These are phyloP conservation scores for Drosophila macrospina DNA, from an alignment of 2,888 invertebrate species.

Conservation along the genomic window DNA sequence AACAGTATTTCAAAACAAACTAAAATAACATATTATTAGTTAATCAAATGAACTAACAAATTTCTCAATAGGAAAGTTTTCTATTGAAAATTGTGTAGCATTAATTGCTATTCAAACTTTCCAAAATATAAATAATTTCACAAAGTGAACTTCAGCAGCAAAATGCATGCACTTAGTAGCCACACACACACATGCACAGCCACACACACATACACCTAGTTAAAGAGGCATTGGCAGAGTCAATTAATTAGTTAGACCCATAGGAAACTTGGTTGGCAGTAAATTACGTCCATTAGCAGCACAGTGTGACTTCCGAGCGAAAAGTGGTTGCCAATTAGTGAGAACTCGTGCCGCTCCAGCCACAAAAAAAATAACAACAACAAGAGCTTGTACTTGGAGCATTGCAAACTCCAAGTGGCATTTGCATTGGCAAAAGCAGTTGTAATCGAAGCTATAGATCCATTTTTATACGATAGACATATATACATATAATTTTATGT, in stretches of 20 bases:
- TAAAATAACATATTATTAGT: too few species aligned
- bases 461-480: constrained; percentile 32
- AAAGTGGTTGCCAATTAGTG: constrained; percentile 75
- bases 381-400: neutral
- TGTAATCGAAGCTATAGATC: neutral
- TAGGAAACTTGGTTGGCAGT: constrained; percentile 58
- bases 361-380: neutral
- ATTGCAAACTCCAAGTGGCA: constrained; percentile 29
- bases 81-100: constrained; percentile 1
- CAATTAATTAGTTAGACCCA: constrained; percentile 70
- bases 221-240: constrained; percentile 7
- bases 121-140: constrained; percentile 9
- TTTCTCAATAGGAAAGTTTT: neutral
- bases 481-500: constrained; percentile 21
- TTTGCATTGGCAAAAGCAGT: constrained; percentile 55
- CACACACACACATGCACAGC: constrained; percentile 1
- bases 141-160: constrained; percentile 18
- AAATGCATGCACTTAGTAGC: constrained; percentile 29
- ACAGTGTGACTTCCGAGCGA: constrained; percentile 77
- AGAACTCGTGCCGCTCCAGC: constrained; percentile 36
- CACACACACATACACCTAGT: neutral
- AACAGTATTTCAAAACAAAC: too few species aligned
- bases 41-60: too few species aligned
- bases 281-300: constrained; percentile 82
- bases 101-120: constrained; percentile 30